These are phyloP conservation scores for Coreoperca whiteheadi DNA, from an alignment of 2,113 vertebrate species.

Conservation along the genomic window DNA sequence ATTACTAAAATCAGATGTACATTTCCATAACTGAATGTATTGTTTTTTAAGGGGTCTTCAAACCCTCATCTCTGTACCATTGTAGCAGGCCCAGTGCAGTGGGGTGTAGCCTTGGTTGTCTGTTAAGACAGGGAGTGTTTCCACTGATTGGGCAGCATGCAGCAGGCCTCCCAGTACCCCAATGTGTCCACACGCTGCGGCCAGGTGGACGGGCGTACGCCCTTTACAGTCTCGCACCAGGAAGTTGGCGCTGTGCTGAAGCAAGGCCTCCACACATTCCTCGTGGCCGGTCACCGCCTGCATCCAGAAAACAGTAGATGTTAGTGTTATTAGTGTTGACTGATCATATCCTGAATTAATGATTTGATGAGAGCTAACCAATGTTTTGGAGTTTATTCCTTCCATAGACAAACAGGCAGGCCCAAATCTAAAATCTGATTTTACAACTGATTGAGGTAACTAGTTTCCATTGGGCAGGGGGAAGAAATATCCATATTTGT, in stretches of 20 bases:
- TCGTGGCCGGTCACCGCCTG: conserved; percentile 97
- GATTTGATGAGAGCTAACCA: background rate
- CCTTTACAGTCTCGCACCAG: conserved; percentile 91
- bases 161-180: conserved; percentile 94
- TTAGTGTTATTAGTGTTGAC: conserved; percentile 8
- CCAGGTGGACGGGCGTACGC: conserved; percentile 94
- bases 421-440: background rate
- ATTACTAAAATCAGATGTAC: conserved; percentile 15
- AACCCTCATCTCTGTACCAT: conserved; percentile 85
- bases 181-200: conserved; percentile 94
- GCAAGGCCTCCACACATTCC: conserved; percentile 95
- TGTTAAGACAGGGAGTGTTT: conserved; percentile 87
- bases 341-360: background rate
- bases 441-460: background rate
- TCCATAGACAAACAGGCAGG: background rate
- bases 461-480: no score
- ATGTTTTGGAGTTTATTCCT: background rate
- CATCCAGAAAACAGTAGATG: conserved; percentile 7
- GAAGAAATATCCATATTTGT: background rate
- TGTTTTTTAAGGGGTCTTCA: conserved; percentile 8
- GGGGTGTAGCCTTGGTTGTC: conserved; percentile 98
- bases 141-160: conserved; percentile 90
- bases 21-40: conserved; percentile 3
- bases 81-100: conserved; percentile 99
- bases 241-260: conserved; percentile 94